phyloP scores from a whole-genome alignment of 2,797 vertebrate species.

The Antennarius maculatus region DNA sequence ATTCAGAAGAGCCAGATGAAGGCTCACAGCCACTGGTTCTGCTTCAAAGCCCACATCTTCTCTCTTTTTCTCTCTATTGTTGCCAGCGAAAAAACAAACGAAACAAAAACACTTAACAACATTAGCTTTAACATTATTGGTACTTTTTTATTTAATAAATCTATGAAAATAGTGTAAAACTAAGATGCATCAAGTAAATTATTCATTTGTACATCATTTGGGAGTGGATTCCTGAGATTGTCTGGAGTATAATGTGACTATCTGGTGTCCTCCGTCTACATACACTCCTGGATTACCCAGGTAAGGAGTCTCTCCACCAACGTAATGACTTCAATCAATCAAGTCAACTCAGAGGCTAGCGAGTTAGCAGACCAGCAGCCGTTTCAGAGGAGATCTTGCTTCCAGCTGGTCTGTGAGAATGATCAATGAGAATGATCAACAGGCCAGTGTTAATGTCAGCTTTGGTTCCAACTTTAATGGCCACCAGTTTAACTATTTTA shows the following conservation, averaged over 20 bases:
- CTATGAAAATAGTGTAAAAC: no score
- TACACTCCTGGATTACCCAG: constrained; percentile 79
- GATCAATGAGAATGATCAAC: no score
- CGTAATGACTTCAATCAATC: constrained; percentile 84
- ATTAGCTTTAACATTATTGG: no score
- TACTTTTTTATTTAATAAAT: no score
- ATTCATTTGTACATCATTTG: constrained; percentile 53
- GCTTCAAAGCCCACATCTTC: no score
- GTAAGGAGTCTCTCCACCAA: constrained; percentile 76
- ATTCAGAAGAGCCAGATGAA: no score
- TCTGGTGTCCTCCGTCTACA: constrained; percentile 76
- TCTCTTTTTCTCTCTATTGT: no score
- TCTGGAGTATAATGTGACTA: constrained; percentile 66
- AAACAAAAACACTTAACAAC: no score
- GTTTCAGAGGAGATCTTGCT: constrained; percentile 56
- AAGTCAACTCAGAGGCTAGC: constrained; percentile 51
- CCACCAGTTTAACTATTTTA: neutral
- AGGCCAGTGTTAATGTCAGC: no score
- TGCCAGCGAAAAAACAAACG: no score
- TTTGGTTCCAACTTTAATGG: neutral
- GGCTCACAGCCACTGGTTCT: no score
- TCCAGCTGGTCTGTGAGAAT: constrained; percentile 23
- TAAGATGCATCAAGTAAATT: no score
- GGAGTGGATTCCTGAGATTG: constrained; percentile 48
- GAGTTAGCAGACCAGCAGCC: constrained; percentile 64